These are phyloP conservation scores for Anguilla marmorata DNA, from an alignment of 2,797 vertebrate genomes.

Conservation along the genomic window DNA sequence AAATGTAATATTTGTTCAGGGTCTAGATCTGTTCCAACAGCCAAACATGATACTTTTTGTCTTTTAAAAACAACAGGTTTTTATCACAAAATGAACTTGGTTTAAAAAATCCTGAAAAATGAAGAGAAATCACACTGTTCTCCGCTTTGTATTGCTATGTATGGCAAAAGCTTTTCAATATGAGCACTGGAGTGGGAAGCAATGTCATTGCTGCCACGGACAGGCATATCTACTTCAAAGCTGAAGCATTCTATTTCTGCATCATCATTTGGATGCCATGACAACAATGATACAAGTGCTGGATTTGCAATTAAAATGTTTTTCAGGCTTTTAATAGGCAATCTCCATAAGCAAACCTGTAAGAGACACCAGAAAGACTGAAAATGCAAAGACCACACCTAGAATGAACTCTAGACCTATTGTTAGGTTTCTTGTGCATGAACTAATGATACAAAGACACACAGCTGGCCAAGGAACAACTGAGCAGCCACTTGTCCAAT, in stretches of 20 bases:
- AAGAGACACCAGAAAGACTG: neutral
- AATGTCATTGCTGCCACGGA: neutral
- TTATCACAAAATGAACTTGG: neutral
- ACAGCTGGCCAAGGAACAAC: too few species aligned
- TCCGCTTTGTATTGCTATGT: neutral
- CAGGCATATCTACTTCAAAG: neutral
- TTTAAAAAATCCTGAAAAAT: neutral
- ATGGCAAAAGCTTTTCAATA: neutral
- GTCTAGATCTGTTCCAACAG: too few species aligned
- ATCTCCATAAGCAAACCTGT: neutral
- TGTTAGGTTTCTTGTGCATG: too few species aligned
- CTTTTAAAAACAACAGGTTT: neutral
- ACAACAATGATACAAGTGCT: neutral
- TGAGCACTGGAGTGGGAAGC: neutral
- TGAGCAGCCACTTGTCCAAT: too few species aligned
- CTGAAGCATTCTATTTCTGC: neutral
- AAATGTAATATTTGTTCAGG: neutral
- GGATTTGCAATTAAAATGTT: neutral
- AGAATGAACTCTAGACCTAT: too few species aligned
- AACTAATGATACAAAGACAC: too few species aligned
- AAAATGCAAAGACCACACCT: too few species aligned
- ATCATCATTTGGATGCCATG: constrained; percentile 13
- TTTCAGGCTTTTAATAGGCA: neutral
- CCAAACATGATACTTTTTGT: neutral
- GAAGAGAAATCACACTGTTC: neutral